A percentile compares a stretch with the other conserved stretches of the same genome.
Conservation (phyloP, 2,797 vertebrate genomes). For the Macroramphosus scolopax region DNA sequence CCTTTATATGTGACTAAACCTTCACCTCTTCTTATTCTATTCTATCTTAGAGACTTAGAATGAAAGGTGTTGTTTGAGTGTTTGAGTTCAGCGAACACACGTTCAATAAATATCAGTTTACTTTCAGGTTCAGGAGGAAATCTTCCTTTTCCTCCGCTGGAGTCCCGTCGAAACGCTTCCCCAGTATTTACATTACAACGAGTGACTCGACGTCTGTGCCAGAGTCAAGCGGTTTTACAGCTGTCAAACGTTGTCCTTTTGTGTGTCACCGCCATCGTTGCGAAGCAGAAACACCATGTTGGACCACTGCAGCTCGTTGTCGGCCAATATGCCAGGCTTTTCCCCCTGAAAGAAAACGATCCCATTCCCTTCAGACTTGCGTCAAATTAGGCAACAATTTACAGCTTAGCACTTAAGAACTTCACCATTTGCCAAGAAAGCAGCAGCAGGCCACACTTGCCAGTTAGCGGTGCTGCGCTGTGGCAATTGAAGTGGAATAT, state of each 20-base stretch:
- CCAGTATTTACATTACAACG: conserved; percentile 70
- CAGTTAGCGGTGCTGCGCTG: conserved; percentile 48
- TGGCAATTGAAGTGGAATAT: conserved; percentile 65
- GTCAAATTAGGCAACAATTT: conserved; percentile 84
- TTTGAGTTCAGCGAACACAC: too few relatives aligned
- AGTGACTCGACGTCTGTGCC: conserved; percentile 64
- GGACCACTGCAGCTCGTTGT: conserved; percentile 74
- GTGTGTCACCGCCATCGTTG: conserved; percentile 69
- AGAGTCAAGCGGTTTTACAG: conserved; percentile 59
- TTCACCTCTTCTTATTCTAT: too few relatives aligned
- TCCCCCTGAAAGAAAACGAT: conserved; percentile 74
- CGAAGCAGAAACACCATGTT: conserved; percentile 71
- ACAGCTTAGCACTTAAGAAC: conserved; percentile 81
- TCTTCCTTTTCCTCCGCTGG: conserved; percentile 40
- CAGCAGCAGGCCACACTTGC: conserved; percentile 58
- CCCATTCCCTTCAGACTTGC: conserved; percentile 73
- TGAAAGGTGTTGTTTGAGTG: too few relatives aligned
- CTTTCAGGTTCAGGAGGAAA: conserved; percentile 32
- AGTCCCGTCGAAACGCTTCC: conserved; percentile 54
- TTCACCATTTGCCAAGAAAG: conserved; percentile 78
- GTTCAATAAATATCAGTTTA: too few relatives aligned
- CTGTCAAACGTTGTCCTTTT: conserved; percentile 63
- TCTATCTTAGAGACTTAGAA: too few relatives aligned
- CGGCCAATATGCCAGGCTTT: conserved; percentile 76
- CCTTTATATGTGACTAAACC: too few relatives aligned